A percentile compares a stretch with the other conserved stretches of the same genome.
These are phyloP conservation scores for Carassius carassius DNA, from an alignment of 2,113 vertebrate genomes.

Conservation along the genomic window DNA sequence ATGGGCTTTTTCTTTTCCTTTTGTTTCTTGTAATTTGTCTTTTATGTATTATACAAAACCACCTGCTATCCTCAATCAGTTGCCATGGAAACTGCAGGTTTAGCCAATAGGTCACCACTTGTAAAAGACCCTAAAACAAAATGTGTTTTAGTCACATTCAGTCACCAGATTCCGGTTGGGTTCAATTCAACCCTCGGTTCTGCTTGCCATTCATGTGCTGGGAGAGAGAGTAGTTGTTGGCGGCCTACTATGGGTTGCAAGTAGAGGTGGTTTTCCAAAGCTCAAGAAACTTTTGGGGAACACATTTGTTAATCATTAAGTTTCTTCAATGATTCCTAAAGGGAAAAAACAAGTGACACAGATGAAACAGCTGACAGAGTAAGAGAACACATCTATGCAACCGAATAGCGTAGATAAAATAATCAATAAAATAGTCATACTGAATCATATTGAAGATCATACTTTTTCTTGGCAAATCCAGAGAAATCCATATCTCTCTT, in stretches of 20 bases:
- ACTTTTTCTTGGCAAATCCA: not conserved
- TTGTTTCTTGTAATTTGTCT: not conserved
- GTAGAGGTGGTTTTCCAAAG: not conserved
- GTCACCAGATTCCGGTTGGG: constrained; percentile 19
- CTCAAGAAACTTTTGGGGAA: not conserved
- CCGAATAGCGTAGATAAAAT: not conserved
- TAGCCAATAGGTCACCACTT: constrained; percentile 47
- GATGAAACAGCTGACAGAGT: not conserved
- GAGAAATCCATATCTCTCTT: too few relatives aligned
- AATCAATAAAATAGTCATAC: not conserved
- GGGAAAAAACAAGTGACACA: not conserved
- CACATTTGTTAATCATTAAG: not conserved
- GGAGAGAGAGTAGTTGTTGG: too few relatives aligned
- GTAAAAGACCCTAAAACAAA: constrained; percentile 21
- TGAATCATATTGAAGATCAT: not conserved
- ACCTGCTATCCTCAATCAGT: constrained; percentile 58
- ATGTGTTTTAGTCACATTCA: constrained; percentile 36
- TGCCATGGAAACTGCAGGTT: constrained; percentile 63
- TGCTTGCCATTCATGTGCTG: not conserved
- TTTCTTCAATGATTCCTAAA: not conserved
- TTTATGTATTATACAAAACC: not conserved
- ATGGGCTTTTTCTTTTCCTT: not conserved
- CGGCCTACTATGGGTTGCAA: not conserved
- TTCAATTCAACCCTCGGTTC: not conserved
- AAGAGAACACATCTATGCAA: not conserved